Evolutionary conservation across 2,113 vertebrate species (phyloP), one percentile per base, ranked within the genome.

Genomic region (Tragelaphus imberbis): DNA sequence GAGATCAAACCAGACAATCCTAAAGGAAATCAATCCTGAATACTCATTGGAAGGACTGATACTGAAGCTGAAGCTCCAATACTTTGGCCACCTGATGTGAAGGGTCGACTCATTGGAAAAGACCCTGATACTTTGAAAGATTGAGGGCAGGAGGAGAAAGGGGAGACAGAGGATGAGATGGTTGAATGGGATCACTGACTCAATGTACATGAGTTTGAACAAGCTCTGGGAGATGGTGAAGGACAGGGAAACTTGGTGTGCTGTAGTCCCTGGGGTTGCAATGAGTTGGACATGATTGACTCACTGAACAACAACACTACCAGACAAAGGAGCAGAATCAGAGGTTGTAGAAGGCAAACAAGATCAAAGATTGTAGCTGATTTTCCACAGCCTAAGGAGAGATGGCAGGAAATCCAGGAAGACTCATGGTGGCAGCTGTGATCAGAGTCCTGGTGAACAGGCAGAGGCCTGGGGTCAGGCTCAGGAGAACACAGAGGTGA

Each of bases 341-440:
- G 59, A n/a, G 27, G 5, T 8, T 10, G 28, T 23, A 84, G 27
- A 10, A 56, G 1, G 7, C 8, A n/a, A 58, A 5, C 30, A 25
- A 25, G 2, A 81, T 61, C 47, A 56, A 15, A 7, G 19, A 49
- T 27, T 47, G 13, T 21, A 82, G 33, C 53, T n/a, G 2, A 53
- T 23, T 90, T 85, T 56, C 49, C 51, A 63, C 9, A 21, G 49
- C 33, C 44, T 88, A 4, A 12, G 36, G 3, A 53, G 17, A 75
- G 36, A 30, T 19, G n/a, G 12, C 15, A 51, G 47, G 25, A 88
- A 88, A 47, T 82, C 17, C 30, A 94, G 90, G 28, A 59, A 71
- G 9, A 10, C 49, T 81, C 7, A 16, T 10, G 9, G 7, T 0
- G 10, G 9, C 40, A 75, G 55, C 75, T 6, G 2, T 14, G 11